phyloP scores from a whole-genome alignment of 1,140 invertebrate species.

The Bradynema listronoti region DNA sequence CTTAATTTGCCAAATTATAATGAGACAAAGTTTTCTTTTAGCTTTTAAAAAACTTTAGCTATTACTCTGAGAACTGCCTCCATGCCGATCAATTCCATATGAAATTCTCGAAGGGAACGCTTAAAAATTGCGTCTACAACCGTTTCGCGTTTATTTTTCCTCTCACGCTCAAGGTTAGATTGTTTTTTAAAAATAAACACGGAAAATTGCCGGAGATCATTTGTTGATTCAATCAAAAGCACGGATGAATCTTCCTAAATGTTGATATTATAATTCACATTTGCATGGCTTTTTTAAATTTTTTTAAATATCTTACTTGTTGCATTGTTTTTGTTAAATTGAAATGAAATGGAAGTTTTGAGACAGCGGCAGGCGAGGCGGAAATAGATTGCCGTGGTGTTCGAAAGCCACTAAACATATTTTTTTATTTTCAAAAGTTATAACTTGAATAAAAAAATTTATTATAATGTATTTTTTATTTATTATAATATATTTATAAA shows the following conservation, averaged over 20 bases:
- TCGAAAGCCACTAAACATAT: slow-evolving; percentile 2
- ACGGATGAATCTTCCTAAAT: slow-evolving; percentile 51
- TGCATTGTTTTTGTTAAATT: slow-evolving; percentile 80
- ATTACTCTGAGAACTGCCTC: slow-evolving; percentile 40
- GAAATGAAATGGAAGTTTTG: too few relatives aligned
- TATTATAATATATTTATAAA: too few relatives aligned
- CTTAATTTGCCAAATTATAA: slow-evolving; percentile 19
- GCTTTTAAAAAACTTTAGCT: slow-evolving; percentile 12
- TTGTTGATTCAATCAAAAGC: slow-evolving; percentile 45
- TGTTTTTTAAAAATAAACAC: slow-evolving; percentile 60
- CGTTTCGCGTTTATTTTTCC: slow-evolving; percentile 65
- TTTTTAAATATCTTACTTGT: too few relatives aligned
- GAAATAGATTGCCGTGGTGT: slow-evolving; percentile 20
- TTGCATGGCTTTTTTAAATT: too few relatives aligned
- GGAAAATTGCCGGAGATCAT: slow-evolving; percentile 48
- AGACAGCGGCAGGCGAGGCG: slow-evolving; percentile 62
- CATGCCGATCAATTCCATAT: slow-evolving; percentile 76
- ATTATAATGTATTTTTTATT: too few relatives aligned
- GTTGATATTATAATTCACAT: slow-evolving; percentile 10
- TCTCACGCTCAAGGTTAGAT: slow-evolving; percentile 60
- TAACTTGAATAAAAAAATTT: too few relatives aligned
- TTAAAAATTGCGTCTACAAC: slow-evolving; percentile 84
- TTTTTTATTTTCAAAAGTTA: too few relatives aligned
- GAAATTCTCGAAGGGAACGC: slow-evolving; percentile 75
- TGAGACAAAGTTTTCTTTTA: slow-evolving; percentile 1